These are phyloP conservation scores for Gryon sp. DNA, from an alignment of 1,140 invertebrate genomes.

Conservation along the genomic window DNA sequence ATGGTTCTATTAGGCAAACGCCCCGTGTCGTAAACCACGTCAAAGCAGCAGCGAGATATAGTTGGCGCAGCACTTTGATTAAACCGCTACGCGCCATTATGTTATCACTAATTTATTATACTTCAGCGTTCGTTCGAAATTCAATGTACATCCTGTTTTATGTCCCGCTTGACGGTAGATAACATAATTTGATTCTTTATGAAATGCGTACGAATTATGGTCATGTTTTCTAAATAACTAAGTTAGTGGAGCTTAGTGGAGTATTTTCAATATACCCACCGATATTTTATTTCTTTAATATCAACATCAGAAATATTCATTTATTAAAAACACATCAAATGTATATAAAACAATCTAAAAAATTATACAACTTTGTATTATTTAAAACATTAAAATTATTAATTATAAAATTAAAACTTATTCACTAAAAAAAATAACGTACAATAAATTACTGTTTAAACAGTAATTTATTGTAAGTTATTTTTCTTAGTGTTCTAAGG, in stretches of 20 bases:
- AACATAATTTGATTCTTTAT: slow-evolving; percentile 33
- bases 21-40: slow-evolving; percentile 45
- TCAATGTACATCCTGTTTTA: slow-evolving; percentile 30
- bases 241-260: too few species aligned
- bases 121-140: slow-evolving; percentile 23
- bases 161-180: slow-evolving; percentile 25
- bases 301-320: too few species aligned
- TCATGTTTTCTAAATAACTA: slow-evolving; percentile 36
- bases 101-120: slow-evolving; percentile 56
- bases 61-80: slow-evolving; percentile 47
- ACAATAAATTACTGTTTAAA: too few species aligned
- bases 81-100: slow-evolving; percentile 47
- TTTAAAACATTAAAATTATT: too few species aligned
- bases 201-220: slow-evolving; percentile 25
- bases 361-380: too few species aligned
- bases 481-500: too few species aligned
- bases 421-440: too few species aligned
- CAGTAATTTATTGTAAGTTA: too few species aligned
- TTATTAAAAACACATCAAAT: too few species aligned
- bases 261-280: slow-evolving; percentile 34
- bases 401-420: too few species aligned
- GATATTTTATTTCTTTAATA: too few species aligned
- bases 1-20: slow-evolving; percentile 29
- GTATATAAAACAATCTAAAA: too few species aligned
- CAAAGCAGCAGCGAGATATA: slow-evolving; percentile 35